Evolutionary conservation across 2,797 vertebrate species (phyloP).

Genomic region (Diplodus sargus): DNA sequence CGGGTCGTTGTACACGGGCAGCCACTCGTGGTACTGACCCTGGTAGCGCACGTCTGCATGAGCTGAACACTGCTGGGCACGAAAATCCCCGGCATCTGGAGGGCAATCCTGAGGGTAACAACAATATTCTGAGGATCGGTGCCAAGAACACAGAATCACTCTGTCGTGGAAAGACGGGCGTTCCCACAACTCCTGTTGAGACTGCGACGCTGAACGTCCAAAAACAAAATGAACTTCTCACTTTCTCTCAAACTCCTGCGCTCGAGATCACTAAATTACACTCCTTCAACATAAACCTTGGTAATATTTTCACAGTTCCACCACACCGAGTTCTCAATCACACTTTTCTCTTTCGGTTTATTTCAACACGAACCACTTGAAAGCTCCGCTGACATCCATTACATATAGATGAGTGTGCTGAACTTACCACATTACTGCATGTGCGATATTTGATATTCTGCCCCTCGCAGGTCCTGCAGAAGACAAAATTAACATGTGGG

Average conservation of each 20-base stretch:
- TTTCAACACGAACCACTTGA: slow-evolving; percentile 46
- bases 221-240: slow-evolving; percentile 24
- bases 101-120: slow-evolving; percentile 90
- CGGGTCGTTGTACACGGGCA: slow-evolving; percentile 92
- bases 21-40: slow-evolving; percentile 94
- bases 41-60: slow-evolving; percentile 94
- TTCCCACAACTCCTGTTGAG: neutral
- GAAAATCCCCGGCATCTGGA: slow-evolving; percentile 93
- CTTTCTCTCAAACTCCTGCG: slow-evolving; percentile 38
- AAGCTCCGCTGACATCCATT: slow-evolving; percentile 45
- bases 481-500: slow-evolving; percentile 45
- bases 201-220: slow-evolving; percentile 2
- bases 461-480: slow-evolving; percentile 93
- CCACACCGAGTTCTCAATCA: slow-evolving; percentile 34
- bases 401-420: slow-evolving; percentile 59
- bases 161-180: neutral
- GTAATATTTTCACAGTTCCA: slow-evolving; percentile 42
- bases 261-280: slow-evolving; percentile 21
- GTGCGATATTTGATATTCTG: slow-evolving; percentile 98
- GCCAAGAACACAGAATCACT: neutral
- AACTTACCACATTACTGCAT: slow-evolving; percentile 98
- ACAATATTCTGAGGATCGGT: neutral
- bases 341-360: slow-evolving; percentile 23
- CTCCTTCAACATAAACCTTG: slow-evolving; percentile 12
- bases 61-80: slow-evolving; percentile 96